phyloP scores from a whole-genome alignment of 30 jellyfish, hydroid and myxozoan species.

The Aurelia sp. region DNA sequence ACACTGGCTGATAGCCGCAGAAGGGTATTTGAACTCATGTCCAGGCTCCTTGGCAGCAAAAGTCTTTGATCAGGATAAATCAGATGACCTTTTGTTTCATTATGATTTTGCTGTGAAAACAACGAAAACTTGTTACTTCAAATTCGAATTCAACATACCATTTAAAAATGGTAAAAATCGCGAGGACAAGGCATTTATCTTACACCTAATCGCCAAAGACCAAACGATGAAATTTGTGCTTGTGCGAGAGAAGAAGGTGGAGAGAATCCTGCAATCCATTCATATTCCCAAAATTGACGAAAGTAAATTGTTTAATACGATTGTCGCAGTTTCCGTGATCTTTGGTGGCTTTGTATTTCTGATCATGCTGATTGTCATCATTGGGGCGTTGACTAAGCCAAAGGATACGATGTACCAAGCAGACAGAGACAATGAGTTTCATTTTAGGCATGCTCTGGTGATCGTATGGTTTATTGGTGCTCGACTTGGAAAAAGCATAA shows the following conservation, averaged over 20 bases:
- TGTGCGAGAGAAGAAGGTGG: conserved; percentile 35
- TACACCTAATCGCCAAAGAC: conserved; percentile 27
- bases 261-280: conserved; percentile 27
- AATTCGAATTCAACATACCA: conserved; percentile 52
- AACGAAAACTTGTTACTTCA: conserved; percentile 9
- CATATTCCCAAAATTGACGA: conserved; percentile 27
- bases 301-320: conserved; percentile 26
- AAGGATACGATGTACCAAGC: conserved; percentile 28
- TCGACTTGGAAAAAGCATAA: conserved; percentile 50
- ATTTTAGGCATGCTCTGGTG: conserved; percentile 51
- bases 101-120: conserved; percentile 46
- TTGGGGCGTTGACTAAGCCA: conserved; percentile 54
- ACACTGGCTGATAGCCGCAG: conserved; percentile 20
- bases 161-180: conserved; percentile 4
- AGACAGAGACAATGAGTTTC: conserved; percentile 48
- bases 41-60: conserved; percentile 63
- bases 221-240: conserved; percentile 45
- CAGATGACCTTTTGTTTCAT: conserved; percentile 4
- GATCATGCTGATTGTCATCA: conserved; percentile 9
- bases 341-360: conserved; percentile 56
- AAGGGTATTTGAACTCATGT: conserved; percentile 48
- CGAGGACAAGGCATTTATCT: conserved; percentile 25
- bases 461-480: conserved; percentile 62
- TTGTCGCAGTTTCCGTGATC: conserved; percentile 33
- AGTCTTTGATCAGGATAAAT: conserved; percentile 37